Conservation (phyloP, 2,888 invertebrate species). For the Clunio marinus region DNA sequence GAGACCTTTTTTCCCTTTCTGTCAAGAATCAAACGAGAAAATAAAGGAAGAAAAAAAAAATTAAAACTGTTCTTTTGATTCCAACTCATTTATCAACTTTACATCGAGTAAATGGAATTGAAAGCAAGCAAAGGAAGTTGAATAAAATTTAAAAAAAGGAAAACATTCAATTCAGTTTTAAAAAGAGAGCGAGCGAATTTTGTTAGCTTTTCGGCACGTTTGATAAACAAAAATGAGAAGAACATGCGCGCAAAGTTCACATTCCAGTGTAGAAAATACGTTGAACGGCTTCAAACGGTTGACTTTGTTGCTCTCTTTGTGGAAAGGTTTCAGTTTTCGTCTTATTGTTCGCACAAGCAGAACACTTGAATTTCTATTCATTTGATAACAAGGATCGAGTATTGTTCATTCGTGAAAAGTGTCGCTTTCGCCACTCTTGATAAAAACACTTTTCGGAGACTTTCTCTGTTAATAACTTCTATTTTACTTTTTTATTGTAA, state of each 20-base stretch:
- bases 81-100: constrained; percentile 15
- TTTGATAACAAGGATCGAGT: not conserved
- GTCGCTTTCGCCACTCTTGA: too few relatives aligned
- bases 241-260: not conserved
- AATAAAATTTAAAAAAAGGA: not conserved
- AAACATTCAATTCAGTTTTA: not conserved
- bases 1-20: not conserved
- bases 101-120: not conserved
- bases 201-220: not conserved
- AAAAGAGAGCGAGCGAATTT: not conserved
- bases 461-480: too few relatives aligned
- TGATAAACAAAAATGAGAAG: not conserved
- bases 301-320: not conserved
- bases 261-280: not conserved
- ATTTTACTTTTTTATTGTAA: too few relatives aligned
- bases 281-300: not conserved
- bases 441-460: not conserved
- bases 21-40: constrained; percentile 19
- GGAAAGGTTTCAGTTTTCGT: not conserved
- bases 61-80: constrained; percentile 20
- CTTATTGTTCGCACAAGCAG: constrained; percentile 2
- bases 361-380: not conserved
- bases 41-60: not conserved
- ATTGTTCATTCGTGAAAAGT: not conserved
- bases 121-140: not conserved